Evolutionary conservation across 2,113 vertebrate genomes (phyloP).

Genomic region (Alexandromys fortis): DNA sequence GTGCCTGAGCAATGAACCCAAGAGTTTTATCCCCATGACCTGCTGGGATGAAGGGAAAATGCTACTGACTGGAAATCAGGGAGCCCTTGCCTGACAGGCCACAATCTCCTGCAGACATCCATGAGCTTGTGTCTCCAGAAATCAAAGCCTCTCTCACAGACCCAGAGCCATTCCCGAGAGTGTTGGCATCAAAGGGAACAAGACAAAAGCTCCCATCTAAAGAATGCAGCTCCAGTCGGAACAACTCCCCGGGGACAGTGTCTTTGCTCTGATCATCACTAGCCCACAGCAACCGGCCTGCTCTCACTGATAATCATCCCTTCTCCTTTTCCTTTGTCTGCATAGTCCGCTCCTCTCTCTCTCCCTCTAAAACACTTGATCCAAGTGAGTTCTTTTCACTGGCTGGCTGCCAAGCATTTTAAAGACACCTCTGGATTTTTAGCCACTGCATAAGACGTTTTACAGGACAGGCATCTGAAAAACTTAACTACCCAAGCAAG

Average conservation of each 20-base stretch:
- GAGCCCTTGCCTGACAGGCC: not conserved
- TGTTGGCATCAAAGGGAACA: not conserved
- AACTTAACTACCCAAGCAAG: not conserved
- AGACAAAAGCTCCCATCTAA: not conserved
- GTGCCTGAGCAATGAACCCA: not conserved
- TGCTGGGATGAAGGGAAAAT: not conserved
- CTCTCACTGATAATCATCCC: too few relatives aligned
- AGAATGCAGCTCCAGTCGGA: too few relatives aligned
- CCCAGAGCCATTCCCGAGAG: not conserved
- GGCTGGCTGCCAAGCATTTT: not conserved
- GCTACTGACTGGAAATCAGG: not conserved
- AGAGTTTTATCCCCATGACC: not conserved
- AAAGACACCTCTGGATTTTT: not conserved
- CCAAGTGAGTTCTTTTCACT: not conserved
- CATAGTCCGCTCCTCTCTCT: too few relatives aligned
- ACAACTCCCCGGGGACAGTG: too few relatives aligned
- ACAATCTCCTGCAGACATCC: too few relatives aligned
- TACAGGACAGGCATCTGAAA: not conserved
- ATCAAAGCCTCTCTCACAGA: not conserved
- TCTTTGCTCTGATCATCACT: too few relatives aligned
- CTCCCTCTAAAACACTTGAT: not conserved
- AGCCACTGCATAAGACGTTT: not conserved
- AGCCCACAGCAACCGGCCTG: too few relatives aligned
- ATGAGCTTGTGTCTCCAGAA: not conserved
- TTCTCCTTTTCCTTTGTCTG: not conserved